Percentiles rank a stretch among this genome's conserved stretches.
Conservation (phyloP, 2,888 invertebrate species). For the Melikaiella ostensackeni region DNA sequence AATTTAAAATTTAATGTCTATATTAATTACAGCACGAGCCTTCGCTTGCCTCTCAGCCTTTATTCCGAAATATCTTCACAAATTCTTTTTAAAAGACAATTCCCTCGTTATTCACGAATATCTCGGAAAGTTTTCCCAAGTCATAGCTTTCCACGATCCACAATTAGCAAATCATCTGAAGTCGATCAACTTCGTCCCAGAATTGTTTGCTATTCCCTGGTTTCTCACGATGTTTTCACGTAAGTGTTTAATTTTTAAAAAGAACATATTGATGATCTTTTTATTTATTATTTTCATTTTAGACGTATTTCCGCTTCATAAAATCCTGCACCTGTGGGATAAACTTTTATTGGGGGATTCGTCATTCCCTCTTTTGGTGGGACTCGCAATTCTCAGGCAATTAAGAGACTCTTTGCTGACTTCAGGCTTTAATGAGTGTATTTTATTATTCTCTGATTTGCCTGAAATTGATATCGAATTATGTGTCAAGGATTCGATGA, state of each 20-base stretch:
- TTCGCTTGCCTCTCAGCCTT: constrained; percentile 97
- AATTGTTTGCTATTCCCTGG: constrained; percentile 99
- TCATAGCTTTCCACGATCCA: constrained; percentile 97
- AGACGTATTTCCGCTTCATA: constrained; percentile 99
- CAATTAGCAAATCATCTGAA: constrained; percentile 93
- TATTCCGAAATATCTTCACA: constrained; percentile 96
- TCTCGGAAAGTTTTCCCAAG: constrained; percentile 96
- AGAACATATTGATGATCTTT: too few species aligned
- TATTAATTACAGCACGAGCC: constrained; percentile 87
- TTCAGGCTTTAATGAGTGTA: constrained; percentile 99
- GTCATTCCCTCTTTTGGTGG: constrained; percentile 95
- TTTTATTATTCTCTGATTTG: constrained; percentile 97
- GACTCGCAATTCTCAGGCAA: constrained; percentile 94
- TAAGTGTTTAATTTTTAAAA: constrained; percentile 79
- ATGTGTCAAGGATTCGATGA: constrained; percentile 92
- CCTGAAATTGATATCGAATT: constrained; percentile 97
- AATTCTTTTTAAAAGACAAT: constrained; percentile 98
- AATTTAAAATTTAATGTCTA: background rate
- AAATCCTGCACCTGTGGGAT: constrained; percentile 99
- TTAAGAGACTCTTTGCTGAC: constrained; percentile 89
- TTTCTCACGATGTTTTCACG: constrained; percentile 99
- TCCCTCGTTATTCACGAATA: constrained; percentile 98
- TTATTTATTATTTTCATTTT: constrained; percentile 68
- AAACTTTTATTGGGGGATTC: constrained; percentile 95
- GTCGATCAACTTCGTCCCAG: constrained; percentile 96